Evolutionary conservation across 2,888 invertebrate species (phyloP).

Genomic region (Coremacera marginata): DNA sequence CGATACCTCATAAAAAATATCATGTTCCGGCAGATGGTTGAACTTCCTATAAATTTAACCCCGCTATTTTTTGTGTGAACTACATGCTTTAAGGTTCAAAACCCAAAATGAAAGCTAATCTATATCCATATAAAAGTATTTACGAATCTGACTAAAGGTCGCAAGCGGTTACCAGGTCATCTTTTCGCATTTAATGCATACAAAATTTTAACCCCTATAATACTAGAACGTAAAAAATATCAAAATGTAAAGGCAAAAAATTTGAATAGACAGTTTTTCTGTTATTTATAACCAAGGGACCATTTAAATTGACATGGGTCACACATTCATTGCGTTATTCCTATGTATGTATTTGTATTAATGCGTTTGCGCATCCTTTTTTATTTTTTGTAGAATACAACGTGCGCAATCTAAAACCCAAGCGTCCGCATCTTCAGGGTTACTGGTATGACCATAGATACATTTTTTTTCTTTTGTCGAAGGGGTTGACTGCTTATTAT

Average conservation of each 20-base stretch:
- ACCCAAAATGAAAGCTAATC: not conserved
- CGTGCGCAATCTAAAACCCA: constrained; percentile 24
- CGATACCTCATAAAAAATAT: too few relatives aligned
- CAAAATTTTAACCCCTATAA: constrained; percentile 21
- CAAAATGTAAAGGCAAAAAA: constrained; percentile 14
- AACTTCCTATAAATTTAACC: too few relatives aligned
- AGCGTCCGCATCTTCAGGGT: constrained; percentile 24
- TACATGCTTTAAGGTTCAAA: not conserved
- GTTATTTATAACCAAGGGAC: not conserved
- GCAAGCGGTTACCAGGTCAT: not conserved
- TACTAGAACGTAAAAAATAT: constrained; percentile 10
- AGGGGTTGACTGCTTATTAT: not conserved
- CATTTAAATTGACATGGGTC: constrained; percentile 19
- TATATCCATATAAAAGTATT: not conserved
- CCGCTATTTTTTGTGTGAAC: not conserved
- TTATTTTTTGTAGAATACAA: not conserved
- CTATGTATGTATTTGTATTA: not conserved
- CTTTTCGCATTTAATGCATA: not conserved
- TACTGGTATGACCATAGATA: not conserved
- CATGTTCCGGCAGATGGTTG: too few relatives aligned
- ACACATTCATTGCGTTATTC: not conserved
- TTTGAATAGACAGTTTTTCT: constrained; percentile 1
- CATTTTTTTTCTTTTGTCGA: not conserved
- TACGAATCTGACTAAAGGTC: not conserved
- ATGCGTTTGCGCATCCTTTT: constrained; percentile 19